Base-by-base conservation (phyloP, 1,140 invertebrate genomes). In the Lasioglossum baleicum region DNA sequence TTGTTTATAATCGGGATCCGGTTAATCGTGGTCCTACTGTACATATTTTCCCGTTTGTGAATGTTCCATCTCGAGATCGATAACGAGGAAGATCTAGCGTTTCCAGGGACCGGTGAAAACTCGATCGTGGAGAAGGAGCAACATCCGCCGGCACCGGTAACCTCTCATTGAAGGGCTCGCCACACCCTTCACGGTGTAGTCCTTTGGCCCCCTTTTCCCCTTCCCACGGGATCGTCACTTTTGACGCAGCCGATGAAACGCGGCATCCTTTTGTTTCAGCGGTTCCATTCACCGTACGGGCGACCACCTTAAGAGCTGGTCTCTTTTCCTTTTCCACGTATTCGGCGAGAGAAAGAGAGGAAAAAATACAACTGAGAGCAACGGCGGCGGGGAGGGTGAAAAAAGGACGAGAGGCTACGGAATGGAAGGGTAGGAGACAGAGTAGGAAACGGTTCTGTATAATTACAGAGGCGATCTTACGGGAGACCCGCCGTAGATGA, bases 121-220 rank as follows among this genome's bases (percentile, higher is more conserved):
- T 64, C 42, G 66, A 75, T 66, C 61, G 11, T 48, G 13, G 72
- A 77, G 81, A 88, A 87, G 82, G 75, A 82, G 83, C 85, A 83
- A 88, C 87, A 87, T 89, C 85, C 83, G 84, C 83, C 87, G 88
- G 88, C 84, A 86, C 82, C 83, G 82, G 86, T 81, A 86, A 86
- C 86, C 84, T 89, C 87, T 89, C 85, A 90, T 91, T 79, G 83
- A 85, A 85, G 67, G 82, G 88, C 61, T 67, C 83, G 87, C 87
- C 88, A 89, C 88, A 90, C 89, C 89, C 89, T 89, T 86, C 76
- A 83, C 83, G 82, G 84, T 84, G 83, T 86, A 83, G 85, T 88
- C 83, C 85, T 87, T 87, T 85, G 84, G 83, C 79, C 88, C 87
- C 82, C 80, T 2, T 42, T 79, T 87, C 86, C 83, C 80, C 44